Conservation (phyloP, 2,797 vertebrate species). For the Acipenser transmontanus region DNA sequence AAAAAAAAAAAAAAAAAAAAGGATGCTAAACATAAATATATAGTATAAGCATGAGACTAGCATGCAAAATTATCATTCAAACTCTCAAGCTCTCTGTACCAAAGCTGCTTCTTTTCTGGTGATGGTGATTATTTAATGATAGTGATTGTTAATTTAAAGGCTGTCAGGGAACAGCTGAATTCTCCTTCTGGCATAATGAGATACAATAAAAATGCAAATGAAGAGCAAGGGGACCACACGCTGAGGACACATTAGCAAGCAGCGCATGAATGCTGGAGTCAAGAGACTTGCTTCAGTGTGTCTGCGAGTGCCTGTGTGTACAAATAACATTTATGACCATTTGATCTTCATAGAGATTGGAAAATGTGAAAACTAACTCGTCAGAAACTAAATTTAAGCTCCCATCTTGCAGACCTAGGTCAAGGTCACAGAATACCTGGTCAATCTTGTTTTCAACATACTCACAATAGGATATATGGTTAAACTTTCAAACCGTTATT, state of each 20-base stretch:
- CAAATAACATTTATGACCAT: background rate
- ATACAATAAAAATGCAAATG: slow-evolving; percentile 53
- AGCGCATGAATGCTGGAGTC: background rate
- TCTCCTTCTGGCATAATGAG: slow-evolving; percentile 36
- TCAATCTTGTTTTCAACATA: too few species aligned
- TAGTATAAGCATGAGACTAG: too few species aligned
- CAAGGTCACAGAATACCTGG: too few species aligned
- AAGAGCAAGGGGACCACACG: slow-evolving; percentile 32
- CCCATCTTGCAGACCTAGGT: too few species aligned
- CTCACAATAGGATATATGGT: too few species aligned
- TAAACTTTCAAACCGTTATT: too few species aligned
- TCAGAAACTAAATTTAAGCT: too few species aligned
- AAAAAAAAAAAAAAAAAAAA: too few species aligned
- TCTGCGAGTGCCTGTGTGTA: slow-evolving; percentile 1
- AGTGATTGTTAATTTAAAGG: slow-evolving; percentile 40
- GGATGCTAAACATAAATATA: too few species aligned
- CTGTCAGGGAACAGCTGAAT: slow-evolving; percentile 33
- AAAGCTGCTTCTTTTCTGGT: background rate
- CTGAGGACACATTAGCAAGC: background rate
- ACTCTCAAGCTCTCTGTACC: too few species aligned
- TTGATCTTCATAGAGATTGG: background rate
- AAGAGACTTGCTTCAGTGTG: slow-evolving; percentile 2
- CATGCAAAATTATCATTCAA: too few species aligned
- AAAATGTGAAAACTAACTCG: slow-evolving; percentile 18
- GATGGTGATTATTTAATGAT: slow-evolving; percentile 24